These are phyloP conservation scores for Darevskia mixta DNA, from an alignment of 2,797 vertebrate species.

Conservation along the genomic window DNA sequence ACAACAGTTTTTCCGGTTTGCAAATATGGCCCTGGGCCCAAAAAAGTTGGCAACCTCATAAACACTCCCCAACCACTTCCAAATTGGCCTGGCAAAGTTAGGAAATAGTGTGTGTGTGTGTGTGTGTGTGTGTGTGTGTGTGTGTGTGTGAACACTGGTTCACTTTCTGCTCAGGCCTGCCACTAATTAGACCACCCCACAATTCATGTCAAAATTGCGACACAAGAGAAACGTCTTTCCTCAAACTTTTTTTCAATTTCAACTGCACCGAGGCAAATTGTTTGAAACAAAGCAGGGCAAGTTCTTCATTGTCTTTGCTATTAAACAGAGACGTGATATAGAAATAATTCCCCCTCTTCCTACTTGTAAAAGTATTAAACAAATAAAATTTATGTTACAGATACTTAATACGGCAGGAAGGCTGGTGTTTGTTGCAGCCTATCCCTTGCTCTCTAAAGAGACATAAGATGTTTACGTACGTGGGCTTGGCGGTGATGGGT, in stretches of 20 bases:
- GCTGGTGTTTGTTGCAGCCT: neutral
- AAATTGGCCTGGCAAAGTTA: neutral
- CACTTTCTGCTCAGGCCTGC: neutral
- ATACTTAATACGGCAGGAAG: neutral
- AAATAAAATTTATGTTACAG: accelerated
- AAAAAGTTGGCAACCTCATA: neutral
- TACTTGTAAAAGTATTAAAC: neutral
- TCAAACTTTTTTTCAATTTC: neutral
- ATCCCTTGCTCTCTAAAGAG: neutral
- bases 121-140: too few relatives aligned
- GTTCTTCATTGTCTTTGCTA: neutral
- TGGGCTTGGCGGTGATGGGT: neutral
- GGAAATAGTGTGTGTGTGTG: too few relatives aligned
- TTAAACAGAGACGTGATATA: accelerated
- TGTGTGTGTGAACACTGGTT: neutral
- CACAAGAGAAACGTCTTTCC: neutral
- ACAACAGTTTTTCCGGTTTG: too few relatives aligned
- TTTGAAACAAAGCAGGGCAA: neutral
- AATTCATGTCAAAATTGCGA: accelerated
- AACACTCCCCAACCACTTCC: neutral
- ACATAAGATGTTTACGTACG: accelerated
- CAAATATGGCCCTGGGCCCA: too few relatives aligned
- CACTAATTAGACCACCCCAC: neutral
- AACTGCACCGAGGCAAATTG: accelerated
- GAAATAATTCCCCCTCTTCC: neutral